These are phyloP conservation scores for Clupea harengus DNA, from an alignment of 2,113 vertebrate species.

Conservation along the genomic window DNA sequence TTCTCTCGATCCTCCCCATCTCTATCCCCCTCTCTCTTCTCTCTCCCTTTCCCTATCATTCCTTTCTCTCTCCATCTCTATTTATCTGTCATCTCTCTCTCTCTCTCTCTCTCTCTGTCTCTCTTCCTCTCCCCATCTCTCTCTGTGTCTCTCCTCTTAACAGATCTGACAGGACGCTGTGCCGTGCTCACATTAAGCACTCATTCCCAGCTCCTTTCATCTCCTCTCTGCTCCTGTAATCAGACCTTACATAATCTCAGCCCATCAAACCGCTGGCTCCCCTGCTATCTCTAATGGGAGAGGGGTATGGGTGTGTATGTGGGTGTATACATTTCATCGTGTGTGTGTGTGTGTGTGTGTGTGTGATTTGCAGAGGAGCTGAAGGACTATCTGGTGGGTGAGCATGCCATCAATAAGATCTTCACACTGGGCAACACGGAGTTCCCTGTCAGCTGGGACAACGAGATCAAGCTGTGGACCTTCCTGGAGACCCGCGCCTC, in stretches of 20 bases:
- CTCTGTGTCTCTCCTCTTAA: constrained; percentile 27
- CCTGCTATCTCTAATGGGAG: constrained; percentile 10
- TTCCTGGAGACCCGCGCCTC: constrained; percentile 93
- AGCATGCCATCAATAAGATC: constrained; percentile 88
- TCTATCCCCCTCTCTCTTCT: background rate
- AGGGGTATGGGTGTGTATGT: background rate
- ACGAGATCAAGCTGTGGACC: constrained; percentile 96
- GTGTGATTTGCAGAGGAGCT: constrained; percentile 80
- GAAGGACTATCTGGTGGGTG: constrained; percentile 88
- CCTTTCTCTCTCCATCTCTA: background rate
- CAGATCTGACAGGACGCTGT: constrained; percentile 53
- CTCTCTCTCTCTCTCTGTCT: background rate
- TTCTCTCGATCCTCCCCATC: background rate
- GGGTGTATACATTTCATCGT: background rate
- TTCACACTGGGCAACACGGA: constrained; percentile 93
- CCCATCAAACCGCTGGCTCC: constrained; percentile 8
- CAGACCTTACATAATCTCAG: constrained; percentile 32
- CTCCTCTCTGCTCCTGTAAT: constrained; percentile 40
- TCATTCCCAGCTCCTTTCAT: constrained; percentile 47
- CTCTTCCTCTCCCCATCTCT: background rate
- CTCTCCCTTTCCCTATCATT: background rate
- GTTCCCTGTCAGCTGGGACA: constrained; percentile 96
- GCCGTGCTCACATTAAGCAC: constrained; percentile 25
- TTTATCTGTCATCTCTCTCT: background rate
- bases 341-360: constrained; percentile 6